phyloP scores from a whole-genome alignment of 1,140 invertebrate genomes.

The Protaetia brevitarsis region DNA sequence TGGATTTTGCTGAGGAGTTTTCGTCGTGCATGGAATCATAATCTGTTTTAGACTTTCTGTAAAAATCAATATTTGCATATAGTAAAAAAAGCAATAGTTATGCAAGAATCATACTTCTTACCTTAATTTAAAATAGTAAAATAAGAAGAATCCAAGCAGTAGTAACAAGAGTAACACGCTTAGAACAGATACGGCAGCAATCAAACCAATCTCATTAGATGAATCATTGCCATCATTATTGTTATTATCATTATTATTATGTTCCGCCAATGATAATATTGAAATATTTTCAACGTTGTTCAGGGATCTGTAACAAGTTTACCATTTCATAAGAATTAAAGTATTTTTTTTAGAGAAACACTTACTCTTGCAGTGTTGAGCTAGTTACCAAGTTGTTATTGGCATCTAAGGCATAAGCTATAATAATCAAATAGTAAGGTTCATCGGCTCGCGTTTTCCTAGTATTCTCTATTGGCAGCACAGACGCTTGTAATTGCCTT shows the following conservation, averaged over 20 bases:
- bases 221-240: constrained; percentile 17
- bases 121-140: constrained; percentile 39
- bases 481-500: constrained; percentile 17
- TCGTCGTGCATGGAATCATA: constrained; percentile 9
- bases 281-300: neutral
- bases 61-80: neutral
- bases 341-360: no score
- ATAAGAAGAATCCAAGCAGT: constrained; percentile 34
- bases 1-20: neutral
- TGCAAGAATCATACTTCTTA: constrained; percentile 28
- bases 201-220: constrained; percentile 35
- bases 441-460: neutral
- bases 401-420: constrained; percentile 32
- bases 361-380: constrained; percentile 29
- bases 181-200: constrained; percentile 41
- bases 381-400: constrained; percentile 28
- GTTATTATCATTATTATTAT: neutral
- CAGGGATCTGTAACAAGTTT: neutral
- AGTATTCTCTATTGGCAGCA: neutral
- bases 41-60: constrained; percentile 3
- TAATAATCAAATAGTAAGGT: constrained; percentile 21
- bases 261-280: neutral
- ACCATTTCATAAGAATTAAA: no score
- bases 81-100: neutral
- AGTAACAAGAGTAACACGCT: constrained; percentile 34